phyloP scores from a whole-genome alignment of 1,140 invertebrate genomes.

The Penaeus japonicus region DNA sequence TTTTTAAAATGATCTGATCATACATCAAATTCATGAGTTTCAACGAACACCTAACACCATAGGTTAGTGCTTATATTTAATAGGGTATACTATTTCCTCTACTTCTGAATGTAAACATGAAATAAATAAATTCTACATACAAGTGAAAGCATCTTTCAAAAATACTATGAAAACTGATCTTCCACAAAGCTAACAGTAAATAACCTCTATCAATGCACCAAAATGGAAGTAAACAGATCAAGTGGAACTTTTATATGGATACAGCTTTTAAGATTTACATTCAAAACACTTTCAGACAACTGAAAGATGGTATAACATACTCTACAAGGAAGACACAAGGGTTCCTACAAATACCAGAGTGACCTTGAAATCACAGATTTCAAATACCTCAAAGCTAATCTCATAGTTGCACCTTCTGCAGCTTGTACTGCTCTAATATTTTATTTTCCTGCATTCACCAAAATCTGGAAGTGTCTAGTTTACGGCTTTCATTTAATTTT shows the following conservation, averaged over 20 bases:
- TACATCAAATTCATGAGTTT: conserved; percentile 33
- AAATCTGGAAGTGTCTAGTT: too few species aligned
- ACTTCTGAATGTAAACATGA: conserved; percentile 34
- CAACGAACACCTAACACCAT: conserved; percentile 35
- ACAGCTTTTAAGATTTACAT: conserved; percentile 24
- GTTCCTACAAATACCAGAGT: conserved; percentile 44
- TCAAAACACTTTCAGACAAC: conserved; percentile 39
- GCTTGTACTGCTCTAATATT: background rate
- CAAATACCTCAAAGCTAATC: background rate
- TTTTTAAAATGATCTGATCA: background rate
- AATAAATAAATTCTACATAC: conserved; percentile 38
- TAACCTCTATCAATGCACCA: conserved; percentile 27
- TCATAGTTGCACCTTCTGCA: background rate
- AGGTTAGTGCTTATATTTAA: background rate
- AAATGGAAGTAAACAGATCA: conserved; percentile 30
- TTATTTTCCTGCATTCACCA: too few species aligned
- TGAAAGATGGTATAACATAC: conserved; percentile 34
- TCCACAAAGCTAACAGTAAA: conserved; percentile 11
- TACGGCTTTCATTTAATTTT: too few species aligned
- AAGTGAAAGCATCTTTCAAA: conserved; percentile 25
- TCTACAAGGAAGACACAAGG: conserved; percentile 53
- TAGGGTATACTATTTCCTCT: conserved; percentile 1
- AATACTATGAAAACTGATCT: conserved; percentile 27
- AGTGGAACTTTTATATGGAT: conserved; percentile 15
- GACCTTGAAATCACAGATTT: conserved; percentile 44